These are phyloP conservation scores for Platanista minor DNA, from an alignment of 2,113 vertebrate genomes.

Conservation along the genomic window DNA sequence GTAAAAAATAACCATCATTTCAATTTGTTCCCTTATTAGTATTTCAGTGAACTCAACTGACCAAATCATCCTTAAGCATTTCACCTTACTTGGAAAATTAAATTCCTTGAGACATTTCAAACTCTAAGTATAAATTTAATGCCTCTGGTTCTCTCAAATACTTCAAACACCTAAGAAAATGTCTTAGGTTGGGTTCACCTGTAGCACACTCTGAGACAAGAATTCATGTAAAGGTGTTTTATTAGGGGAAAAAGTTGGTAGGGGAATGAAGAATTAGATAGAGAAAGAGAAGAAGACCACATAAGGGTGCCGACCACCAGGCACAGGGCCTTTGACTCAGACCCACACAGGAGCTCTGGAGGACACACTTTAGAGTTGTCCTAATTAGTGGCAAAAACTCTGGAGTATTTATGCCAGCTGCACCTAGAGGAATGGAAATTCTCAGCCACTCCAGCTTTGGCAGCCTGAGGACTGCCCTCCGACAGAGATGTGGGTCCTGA, in stretches of 20 bases:
- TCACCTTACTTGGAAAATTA: constrained; percentile 38
- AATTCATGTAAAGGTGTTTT: not conserved
- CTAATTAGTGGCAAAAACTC: not conserved
- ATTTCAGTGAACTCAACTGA: not conserved
- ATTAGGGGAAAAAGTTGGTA: not conserved
- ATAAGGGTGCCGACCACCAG: not conserved
- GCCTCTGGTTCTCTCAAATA: not conserved
- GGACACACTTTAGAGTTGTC: not conserved
- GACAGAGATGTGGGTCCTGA: not conserved
- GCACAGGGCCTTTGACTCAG: not conserved
- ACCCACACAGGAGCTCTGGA: not conserved
- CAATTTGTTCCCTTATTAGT: not conserved
- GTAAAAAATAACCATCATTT: not conserved
- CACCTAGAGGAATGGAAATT: not conserved
- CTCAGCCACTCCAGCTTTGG: not conserved
- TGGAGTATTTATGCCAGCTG: not conserved
- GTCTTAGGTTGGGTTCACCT: not conserved
- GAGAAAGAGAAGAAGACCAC: not conserved
- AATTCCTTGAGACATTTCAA: constrained; percentile 23
- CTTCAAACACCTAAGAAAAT: not conserved
- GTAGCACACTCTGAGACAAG: not conserved
- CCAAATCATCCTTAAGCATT: not conserved
- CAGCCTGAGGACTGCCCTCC: not conserved
- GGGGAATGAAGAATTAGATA: not conserved
- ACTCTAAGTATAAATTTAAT: constrained; percentile 8